phyloP scores from a whole-genome alignment of 2,888 invertebrate genomes.

The Andrena dorsata region DNA sequence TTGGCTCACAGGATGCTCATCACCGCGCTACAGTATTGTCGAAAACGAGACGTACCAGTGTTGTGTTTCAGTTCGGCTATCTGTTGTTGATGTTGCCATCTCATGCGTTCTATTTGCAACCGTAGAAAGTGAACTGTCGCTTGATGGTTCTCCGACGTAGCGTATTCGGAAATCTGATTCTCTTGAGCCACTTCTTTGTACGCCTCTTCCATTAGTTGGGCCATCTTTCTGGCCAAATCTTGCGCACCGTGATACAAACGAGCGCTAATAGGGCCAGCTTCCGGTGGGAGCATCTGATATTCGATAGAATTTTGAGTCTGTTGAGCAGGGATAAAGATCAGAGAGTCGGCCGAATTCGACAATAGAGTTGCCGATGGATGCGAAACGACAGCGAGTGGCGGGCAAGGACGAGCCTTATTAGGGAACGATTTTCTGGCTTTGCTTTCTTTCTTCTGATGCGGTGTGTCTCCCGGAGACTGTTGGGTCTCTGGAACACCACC shows the following conservation, averaged over 20 bases:
- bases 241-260: constrained; percentile 78
- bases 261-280: constrained; percentile 81
- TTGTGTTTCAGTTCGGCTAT: constrained; percentile 91
- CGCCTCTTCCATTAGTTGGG: constrained; percentile 81
- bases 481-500: constrained; percentile 18
- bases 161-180: constrained; percentile 64
- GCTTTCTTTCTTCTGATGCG: constrained; percentile 72
- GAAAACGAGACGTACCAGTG: constrained; percentile 85
- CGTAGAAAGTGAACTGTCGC: constrained; percentile 88
- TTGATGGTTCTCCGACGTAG: constrained; percentile 83
- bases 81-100: constrained; percentile 91
- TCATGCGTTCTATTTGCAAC: constrained; percentile 89
- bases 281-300: constrained; percentile 79
- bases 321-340: constrained; percentile 53
- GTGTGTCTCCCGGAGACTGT: constrained; percentile 20
- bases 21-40: not conserved
- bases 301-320: constrained; percentile 27
- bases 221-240: constrained; percentile 79
- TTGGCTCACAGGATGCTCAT: too few relatives aligned
- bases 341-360: constrained; percentile 64
- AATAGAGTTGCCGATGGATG: constrained; percentile 58
- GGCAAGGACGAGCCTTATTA: constrained; percentile 72
- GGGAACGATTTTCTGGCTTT: constrained; percentile 84
- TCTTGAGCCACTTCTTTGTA: constrained; percentile 74
- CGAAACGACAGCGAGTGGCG: constrained; percentile 49